These are phyloP conservation scores for Patagioenas fasciata DNA, from an alignment of 2,113 vertebrate species.

Conservation along the genomic window DNA sequence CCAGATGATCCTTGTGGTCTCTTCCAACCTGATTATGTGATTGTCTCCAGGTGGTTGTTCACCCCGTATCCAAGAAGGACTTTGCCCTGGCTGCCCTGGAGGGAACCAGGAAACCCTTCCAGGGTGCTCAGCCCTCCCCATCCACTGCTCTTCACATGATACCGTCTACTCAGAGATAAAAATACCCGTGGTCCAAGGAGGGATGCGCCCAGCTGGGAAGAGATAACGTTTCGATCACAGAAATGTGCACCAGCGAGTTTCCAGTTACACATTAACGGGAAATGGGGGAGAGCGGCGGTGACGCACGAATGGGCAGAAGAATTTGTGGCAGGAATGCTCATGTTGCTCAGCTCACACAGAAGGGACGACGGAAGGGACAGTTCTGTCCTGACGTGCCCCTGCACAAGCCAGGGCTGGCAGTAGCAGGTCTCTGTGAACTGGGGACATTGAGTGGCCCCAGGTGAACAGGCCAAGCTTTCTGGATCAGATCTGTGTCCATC, in stretches of 20 bases:
- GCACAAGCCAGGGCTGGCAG: not conserved
- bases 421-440: not conserved
- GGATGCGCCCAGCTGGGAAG: not conserved
- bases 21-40: not conserved
- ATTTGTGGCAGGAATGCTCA: not conserved
- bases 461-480: not conserved
- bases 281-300: accelerated
- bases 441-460: not conserved
- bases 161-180: not conserved
- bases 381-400: accelerated
- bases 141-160: accelerated
- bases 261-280: not conserved
- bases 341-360: accelerated
- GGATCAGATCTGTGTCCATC: accelerated
- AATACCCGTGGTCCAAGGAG: not conserved
- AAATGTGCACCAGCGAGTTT: not conserved
- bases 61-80: not conserved
- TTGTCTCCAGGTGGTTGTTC: not conserved
- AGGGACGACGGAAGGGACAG: not conserved
- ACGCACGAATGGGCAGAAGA: not conserved
- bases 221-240: not conserved
- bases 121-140: not conserved
- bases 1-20: no score
- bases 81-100: not conserved
- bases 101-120: not conserved